Percentiles rank a stretch among this genome's conserved stretches.
Evolutionary conservation across 2,888 invertebrate genomes (phyloP).

Genomic region (Muscina levida): DNA sequence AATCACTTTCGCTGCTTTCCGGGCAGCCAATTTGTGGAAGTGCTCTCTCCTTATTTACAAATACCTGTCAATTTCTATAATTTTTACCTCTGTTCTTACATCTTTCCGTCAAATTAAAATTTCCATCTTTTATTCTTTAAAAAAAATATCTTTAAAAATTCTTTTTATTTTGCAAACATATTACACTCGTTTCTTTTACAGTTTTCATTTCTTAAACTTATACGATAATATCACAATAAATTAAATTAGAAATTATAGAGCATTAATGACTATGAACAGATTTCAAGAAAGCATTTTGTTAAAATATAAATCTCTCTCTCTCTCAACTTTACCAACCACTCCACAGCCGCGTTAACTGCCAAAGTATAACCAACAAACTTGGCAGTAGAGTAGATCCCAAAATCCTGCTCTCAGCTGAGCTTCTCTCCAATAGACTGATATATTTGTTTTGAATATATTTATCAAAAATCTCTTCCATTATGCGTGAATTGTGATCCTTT

Average conservation of each 20-base stretch:
- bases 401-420: background rate
- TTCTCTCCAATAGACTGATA: conserved; percentile 53
- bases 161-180: conserved; percentile 5
- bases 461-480: conserved; percentile 77
- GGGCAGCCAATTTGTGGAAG: no score
- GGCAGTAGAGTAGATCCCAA: background rate
- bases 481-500: conserved; percentile 73
- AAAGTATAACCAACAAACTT: background rate
- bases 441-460: conserved; percentile 73
- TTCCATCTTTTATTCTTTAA: no score
- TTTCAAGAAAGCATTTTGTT: background rate
- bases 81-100: no score
- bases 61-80: no score
- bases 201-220: conserved; percentile 49
- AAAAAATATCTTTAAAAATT: background rate
- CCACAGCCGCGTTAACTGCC: conserved; percentile 12
- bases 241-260: conserved; percentile 30
- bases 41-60: no score
- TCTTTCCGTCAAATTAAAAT: no score
- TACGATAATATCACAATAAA: conserved; percentile 67
- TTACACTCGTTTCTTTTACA: conserved; percentile 8
- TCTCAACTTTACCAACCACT: background rate
- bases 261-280: conserved; percentile 48
- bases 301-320: conserved; percentile 27
- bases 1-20: no score